Conservation (phyloP, 2,888 invertebrate species). For the Ophioninae sp. region DNA sequence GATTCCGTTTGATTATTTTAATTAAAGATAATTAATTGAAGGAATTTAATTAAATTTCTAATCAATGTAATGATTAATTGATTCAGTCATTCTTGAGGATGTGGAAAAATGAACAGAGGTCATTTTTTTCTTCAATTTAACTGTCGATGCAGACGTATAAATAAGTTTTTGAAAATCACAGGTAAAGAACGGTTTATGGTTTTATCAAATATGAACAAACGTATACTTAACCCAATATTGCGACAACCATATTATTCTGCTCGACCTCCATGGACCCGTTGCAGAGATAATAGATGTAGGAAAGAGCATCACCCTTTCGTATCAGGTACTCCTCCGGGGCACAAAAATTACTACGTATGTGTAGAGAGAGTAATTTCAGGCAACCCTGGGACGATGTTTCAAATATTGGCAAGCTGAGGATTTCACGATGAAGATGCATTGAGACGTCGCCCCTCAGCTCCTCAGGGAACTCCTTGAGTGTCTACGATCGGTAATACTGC, state of each 20-base stretch:
- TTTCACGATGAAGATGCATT: conserved; percentile 97
- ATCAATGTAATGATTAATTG: not conserved
- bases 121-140: not conserved
- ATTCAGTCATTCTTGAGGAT: not conserved
- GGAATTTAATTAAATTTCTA: no score
- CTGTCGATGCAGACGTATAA: not conserved
- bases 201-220: not conserved
- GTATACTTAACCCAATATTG: conserved; percentile 90
- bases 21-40: no score
- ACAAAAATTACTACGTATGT: conserved; percentile 96
- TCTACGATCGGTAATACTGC: conserved; percentile 82
- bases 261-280: conserved; percentile 99
- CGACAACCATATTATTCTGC: conserved; percentile 97
- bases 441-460: conserved; percentile 97
- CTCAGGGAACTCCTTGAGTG: conserved; percentile 97
- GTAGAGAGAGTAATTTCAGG: conserved; percentile 94
- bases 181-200: not conserved
- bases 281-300: conserved; percentile 96
- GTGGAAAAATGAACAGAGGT: not conserved
- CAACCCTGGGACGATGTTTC: conserved; percentile 97
- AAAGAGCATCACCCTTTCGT: conserved; percentile 96
- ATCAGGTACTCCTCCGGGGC: conserved; percentile 97
- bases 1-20: no score
- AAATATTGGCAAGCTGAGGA: conserved; percentile 96
- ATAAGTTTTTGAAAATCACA: not conserved